phyloP scores from a whole-genome alignment of 2,113 vertebrate genomes.

The Vireo altiloquus region DNA sequence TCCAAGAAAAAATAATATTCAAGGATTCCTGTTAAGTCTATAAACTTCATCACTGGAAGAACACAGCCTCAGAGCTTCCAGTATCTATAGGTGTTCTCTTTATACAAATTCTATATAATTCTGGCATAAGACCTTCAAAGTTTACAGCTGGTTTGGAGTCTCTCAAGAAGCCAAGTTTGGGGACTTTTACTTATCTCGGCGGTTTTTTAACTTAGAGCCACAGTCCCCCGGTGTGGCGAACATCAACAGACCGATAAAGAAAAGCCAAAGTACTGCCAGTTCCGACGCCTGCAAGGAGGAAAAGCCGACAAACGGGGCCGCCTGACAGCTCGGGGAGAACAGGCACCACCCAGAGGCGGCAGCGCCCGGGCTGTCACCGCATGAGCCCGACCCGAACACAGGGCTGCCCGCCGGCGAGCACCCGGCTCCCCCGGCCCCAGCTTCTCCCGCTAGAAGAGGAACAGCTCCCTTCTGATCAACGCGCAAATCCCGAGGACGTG shows the following conservation, averaged over 20 bases:
- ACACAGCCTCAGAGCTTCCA: neutral
- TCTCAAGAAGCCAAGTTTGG: neutral
- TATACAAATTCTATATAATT: accelerated
- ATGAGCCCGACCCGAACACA: accelerated
- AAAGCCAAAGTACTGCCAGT: accelerated
- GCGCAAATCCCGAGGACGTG: neutral
- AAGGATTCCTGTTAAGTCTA: neutral
- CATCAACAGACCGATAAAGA: neutral
- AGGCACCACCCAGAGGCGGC: neutral
- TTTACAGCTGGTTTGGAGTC: neutral
- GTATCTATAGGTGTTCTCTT: neutral
- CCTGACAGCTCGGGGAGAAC: neutral
- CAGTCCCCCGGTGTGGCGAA: accelerated
- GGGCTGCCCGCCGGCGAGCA: neutral
- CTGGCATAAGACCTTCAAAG: accelerated
- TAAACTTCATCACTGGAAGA: neutral
- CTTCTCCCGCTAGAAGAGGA: accelerated
- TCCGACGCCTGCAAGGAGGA: accelerated
- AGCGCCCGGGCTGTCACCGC: neutral
- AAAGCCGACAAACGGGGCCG: accelerated
- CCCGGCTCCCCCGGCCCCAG: neutral
- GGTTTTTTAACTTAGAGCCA: accelerated
- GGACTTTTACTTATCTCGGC: neutral
- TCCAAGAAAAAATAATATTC: neutral
- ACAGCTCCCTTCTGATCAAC: neutral